Evolutionary conservation across 2,888 invertebrate species (phyloP).

Genomic region (Melanargia galathea): DNA sequence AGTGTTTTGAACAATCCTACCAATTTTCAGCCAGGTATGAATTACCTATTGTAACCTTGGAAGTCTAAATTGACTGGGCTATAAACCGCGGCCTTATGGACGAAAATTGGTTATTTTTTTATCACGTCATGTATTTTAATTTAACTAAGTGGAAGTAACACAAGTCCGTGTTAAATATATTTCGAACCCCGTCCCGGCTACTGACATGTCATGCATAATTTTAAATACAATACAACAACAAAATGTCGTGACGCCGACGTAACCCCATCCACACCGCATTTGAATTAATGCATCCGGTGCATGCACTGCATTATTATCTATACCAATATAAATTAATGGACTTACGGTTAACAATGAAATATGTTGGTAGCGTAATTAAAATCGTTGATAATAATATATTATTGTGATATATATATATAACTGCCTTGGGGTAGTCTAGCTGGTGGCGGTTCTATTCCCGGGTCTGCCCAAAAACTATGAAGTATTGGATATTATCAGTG

Average conservation of each 20-base stretch:
- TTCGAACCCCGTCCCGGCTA: background rate
- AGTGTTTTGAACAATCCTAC: too few relatives aligned
- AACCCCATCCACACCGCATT: conserved; percentile 41
- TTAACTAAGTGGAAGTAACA: too few relatives aligned
- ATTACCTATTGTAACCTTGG: too few relatives aligned
- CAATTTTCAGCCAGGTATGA: too few relatives aligned
- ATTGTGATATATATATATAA: background rate
- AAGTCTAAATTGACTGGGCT: too few relatives aligned
- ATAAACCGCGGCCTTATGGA: too few relatives aligned
- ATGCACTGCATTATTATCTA: conserved; percentile 38
- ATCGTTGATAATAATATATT: conserved; percentile 9
- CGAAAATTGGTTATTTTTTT: too few relatives aligned
- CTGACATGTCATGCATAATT: conserved; percentile 14
- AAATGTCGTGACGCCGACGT: conserved; percentile 39
- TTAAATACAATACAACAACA: conserved; percentile 35
- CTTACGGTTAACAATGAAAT: conserved; percentile 33
- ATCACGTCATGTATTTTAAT: too few relatives aligned
- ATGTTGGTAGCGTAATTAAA: conserved; percentile 26
- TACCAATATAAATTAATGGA: conserved; percentile 31
- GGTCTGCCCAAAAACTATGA: too few relatives aligned
- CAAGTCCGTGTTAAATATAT: background rate
- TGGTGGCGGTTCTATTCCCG: too few relatives aligned
- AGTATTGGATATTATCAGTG: too few relatives aligned
- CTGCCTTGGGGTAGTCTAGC: too few relatives aligned
- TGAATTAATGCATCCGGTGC: conserved; percentile 43